Base-by-base conservation (phyloP, 2,888 invertebrate species). In the Mesochorus sp. region DNA sequence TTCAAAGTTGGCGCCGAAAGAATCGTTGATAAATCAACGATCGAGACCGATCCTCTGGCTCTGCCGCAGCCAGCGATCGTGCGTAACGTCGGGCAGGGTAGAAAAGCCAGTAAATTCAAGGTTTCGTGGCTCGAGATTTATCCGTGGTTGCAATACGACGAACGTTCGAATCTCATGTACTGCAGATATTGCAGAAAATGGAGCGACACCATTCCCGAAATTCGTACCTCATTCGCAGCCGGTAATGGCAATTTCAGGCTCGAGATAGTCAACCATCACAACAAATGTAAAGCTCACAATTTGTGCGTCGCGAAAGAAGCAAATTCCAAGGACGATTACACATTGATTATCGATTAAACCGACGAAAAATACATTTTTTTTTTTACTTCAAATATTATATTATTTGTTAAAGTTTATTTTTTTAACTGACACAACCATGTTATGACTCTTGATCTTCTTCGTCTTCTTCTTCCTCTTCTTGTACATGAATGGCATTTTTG, bases 211-310 rank as follows among this genome's bases (percentile, higher is more conserved):
- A 92, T 95, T 82, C 94, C 95, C 10, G 94, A 95, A 78, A 95
- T 95, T 85, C 93, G 95, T 73, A 95, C 95, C n/a, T 95, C 95
- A 0, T 96, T 96, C 85, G 95, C 95, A n/a, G 94, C 94, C 85
- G 95, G 95, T 72, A 96, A 95, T 85, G 93, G 94, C 53, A 95
- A 95, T 90, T 95, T 95, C 91, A 93, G 95, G 64, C 92, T 95
- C 78, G 95, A 95, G 91, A 95, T 95, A 85, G 94, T 96, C 53
- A 95, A 95, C 89, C 95, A 95, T 90, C 95, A 95, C 87, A 94
- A 95, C 88, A 95, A 95, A 88, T 95, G 95, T 89, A 96, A 95
- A 90, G 95, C 95, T 31, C 95, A 95, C 89, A 93, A 94, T 83
- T 90, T 95, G 85, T 95, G 95, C 88, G 91, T 92, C 67, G 91